phyloP scores from a whole-genome alignment of 2,797 vertebrate genomes.

The Rachycentron canadum region DNA sequence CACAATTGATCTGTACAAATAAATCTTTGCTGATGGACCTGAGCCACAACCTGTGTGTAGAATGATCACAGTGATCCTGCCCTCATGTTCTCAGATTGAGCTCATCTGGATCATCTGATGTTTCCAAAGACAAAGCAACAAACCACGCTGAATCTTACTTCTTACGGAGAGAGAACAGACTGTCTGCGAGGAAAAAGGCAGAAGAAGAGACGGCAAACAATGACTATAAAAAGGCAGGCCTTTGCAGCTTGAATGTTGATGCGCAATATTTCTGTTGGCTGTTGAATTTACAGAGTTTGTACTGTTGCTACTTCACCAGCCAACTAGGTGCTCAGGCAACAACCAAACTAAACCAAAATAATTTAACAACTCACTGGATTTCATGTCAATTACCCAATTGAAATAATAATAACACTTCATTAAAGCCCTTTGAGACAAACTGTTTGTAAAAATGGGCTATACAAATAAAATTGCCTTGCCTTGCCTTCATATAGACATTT shows the following conservation, averaged over 20 bases:
- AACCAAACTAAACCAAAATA: not conserved
- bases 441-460: too few relatives aligned
- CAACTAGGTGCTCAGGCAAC: not conserved
- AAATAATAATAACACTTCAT: not conserved
- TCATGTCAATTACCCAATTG: not conserved
- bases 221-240: slow-evolving; percentile 91
- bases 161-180: slow-evolving; percentile 87
- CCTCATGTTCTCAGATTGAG: slow-evolving; percentile 82
- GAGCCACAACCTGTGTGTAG: not conserved
- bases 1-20: not conserved
- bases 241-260: not conserved
- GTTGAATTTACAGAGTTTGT: not conserved
- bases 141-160: slow-evolving; percentile 86
- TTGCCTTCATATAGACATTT: not conserved
- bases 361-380: not conserved
- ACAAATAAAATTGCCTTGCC: too few relatives aligned
- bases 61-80: not conserved
- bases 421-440: too few relatives aligned
- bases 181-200: slow-evolving; percentile 85
- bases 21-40: not conserved
- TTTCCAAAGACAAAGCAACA: slow-evolving; percentile 81
- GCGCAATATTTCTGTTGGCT: not conserved
- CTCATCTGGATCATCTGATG: slow-evolving; percentile 79
- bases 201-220: slow-evolving; percentile 86
- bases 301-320: not conserved